Evolutionary conservation across 2,888 invertebrate genomes (phyloP).

Genomic region (Sarcophaga variegata): DNA sequence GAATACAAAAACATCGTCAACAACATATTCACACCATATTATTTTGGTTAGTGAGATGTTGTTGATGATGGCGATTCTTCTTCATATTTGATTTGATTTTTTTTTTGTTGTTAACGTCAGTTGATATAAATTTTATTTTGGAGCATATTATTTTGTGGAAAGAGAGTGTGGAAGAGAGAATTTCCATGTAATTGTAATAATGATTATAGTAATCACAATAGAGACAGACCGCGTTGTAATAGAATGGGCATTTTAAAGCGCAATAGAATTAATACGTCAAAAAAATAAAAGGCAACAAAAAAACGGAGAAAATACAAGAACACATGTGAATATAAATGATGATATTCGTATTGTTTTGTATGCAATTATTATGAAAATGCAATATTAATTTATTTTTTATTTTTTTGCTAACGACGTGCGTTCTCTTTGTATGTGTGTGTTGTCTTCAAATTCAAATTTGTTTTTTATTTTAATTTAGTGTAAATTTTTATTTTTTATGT

Average conservation of each 20-base stretch:
- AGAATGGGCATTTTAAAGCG: conserved; percentile 45
- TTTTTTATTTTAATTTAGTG: conserved; percentile 16
- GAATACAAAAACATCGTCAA: conserved; percentile 51
- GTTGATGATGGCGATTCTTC: conserved; percentile 48
- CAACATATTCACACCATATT: conserved; percentile 58
- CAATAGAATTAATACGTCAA: conserved; percentile 51
- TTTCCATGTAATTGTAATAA: conserved; percentile 16
- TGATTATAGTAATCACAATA: conserved; percentile 13
- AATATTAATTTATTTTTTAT: background rate
- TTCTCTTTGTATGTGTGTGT: conserved; percentile 41
- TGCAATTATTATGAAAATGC: conserved; percentile 38
- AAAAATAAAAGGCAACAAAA: conserved; percentile 26
- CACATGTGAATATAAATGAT: conserved; percentile 37
- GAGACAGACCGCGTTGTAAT: conserved; percentile 28
- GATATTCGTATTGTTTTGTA: conserved; percentile 46
- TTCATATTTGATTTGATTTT: conserved; percentile 35
- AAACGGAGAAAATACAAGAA: conserved; percentile 27
- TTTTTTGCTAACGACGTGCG: conserved; percentile 1
- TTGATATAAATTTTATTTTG: conserved; percentile 32
- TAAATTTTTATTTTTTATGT: no score
- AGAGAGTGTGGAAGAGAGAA: conserved; percentile 25
- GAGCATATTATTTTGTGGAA: conserved; percentile 6
- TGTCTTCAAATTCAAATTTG: conserved; percentile 34
- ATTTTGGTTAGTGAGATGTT: conserved; percentile 27
- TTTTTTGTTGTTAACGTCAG: conserved; percentile 34